These are phyloP conservation scores for Agapostemon virescens DNA, from an alignment of 2,888 invertebrate genomes.

Conservation along the genomic window DNA sequence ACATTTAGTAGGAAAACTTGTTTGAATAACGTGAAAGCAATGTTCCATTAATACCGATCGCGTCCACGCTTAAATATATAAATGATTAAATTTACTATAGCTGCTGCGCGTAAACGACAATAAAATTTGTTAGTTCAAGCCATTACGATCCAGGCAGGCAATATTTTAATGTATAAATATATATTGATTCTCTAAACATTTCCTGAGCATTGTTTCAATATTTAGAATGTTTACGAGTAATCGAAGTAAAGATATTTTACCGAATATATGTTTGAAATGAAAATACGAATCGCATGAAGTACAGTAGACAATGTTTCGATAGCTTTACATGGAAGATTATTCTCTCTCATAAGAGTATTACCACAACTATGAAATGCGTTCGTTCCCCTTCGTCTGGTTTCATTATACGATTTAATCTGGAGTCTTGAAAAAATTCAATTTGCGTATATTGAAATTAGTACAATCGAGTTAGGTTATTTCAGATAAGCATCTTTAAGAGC, in stretches of 20 bases:
- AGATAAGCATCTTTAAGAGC: too few species aligned
- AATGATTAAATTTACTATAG: not conserved
- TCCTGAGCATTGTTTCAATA: not conserved
- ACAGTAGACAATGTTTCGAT: not conserved
- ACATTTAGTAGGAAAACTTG: too few species aligned
- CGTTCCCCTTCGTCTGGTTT: not conserved
- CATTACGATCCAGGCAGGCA: not conserved
- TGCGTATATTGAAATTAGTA: too few species aligned
- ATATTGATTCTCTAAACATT: not conserved
- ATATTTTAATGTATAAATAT: not conserved
- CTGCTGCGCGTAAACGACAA: not conserved
- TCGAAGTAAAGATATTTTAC: not conserved
- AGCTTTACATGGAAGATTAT: not conserved
- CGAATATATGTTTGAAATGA: not conserved
- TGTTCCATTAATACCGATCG: too few species aligned
- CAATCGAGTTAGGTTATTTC: too few species aligned
- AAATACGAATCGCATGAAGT: not conserved
- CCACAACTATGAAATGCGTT: not conserved
- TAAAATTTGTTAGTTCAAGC: not conserved
- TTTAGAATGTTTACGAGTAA: not conserved
- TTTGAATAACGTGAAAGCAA: too few species aligned
- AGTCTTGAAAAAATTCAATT: not conserved
- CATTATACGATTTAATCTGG: not conserved
- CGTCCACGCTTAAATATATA: not conserved
- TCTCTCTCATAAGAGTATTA: not conserved